phyloP scores from a whole-genome alignment of 2,797 vertebrate genomes.

The Eleutherodactylus coqui region DNA sequence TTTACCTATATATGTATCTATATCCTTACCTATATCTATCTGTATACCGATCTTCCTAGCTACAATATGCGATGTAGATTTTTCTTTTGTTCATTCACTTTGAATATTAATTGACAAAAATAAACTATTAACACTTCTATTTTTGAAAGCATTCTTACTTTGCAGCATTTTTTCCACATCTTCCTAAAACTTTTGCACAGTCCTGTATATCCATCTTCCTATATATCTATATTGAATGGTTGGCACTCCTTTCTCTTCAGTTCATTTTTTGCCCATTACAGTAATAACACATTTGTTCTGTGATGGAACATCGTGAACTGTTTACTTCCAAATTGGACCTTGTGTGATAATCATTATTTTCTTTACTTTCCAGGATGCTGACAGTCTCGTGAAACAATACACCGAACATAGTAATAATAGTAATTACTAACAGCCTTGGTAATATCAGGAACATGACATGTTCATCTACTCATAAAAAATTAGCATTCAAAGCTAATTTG shows the following conservation, averaged over 20 bases:
- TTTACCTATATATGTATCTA: too few species aligned
- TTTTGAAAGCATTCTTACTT: too few species aligned
- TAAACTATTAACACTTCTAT: too few species aligned
- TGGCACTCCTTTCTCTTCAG: background rate
- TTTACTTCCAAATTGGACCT: background rate
- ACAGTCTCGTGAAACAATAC: background rate
- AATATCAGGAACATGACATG: background rate
- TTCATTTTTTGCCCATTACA: background rate
- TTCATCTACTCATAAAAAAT: background rate
- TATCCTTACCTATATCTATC: too few species aligned
- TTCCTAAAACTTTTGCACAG: too few species aligned
- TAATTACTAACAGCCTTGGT: background rate
- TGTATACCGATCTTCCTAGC: too few species aligned
- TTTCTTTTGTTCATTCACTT: too few species aligned
- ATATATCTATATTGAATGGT: too few species aligned
- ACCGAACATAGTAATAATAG: background rate
- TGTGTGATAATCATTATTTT: conserved; percentile 11
- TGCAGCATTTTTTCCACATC: too few species aligned
- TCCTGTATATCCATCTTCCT: too few species aligned
- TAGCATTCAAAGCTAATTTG: background rate
- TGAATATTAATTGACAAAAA: too few species aligned
- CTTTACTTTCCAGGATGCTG: background rate
- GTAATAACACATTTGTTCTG: conserved; percentile 8
- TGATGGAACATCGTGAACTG: background rate
- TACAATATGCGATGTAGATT: too few species aligned